Evolutionary conservation across 2,113 vertebrate genomes (phyloP).

Genomic region (Romanogobio albipinnatus): DNA sequence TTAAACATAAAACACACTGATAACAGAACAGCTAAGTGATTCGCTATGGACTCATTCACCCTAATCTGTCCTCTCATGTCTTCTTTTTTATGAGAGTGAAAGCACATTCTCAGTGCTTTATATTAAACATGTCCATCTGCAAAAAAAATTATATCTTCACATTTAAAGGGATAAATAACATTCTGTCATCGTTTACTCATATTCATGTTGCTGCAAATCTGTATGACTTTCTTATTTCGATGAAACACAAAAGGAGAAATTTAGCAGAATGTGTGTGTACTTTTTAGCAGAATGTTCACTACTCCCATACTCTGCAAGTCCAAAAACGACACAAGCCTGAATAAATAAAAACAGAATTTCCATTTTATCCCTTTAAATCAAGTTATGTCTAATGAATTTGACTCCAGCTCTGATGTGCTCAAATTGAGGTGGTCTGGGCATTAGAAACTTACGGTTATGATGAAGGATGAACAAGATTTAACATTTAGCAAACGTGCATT

Average conservation of each 20-base stretch:
- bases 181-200: neutral
- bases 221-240: neutral
- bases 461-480: neutral
- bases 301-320: neutral
- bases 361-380: neutral
- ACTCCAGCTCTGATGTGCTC: neutral
- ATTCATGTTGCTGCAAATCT: neutral
- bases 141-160: neutral
- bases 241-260: neutral
- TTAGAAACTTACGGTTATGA: neutral
- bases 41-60: neutral
- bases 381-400: conserved; percentile 36
- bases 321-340: neutral
- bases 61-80: conserved; percentile 8
- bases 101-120: neutral
- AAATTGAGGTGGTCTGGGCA: neutral
- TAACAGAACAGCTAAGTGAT: conserved; percentile 5
- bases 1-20: neutral
- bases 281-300: neutral
- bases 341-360: neutral
- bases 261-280: neutral
- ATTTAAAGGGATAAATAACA: neutral
- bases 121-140: neutral
- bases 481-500: conserved; percentile 2
- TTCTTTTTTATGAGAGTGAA: neutral